phyloP scores from a whole-genome alignment of 2,797 vertebrate genomes.

The Acipenser ruthenus region DNA sequence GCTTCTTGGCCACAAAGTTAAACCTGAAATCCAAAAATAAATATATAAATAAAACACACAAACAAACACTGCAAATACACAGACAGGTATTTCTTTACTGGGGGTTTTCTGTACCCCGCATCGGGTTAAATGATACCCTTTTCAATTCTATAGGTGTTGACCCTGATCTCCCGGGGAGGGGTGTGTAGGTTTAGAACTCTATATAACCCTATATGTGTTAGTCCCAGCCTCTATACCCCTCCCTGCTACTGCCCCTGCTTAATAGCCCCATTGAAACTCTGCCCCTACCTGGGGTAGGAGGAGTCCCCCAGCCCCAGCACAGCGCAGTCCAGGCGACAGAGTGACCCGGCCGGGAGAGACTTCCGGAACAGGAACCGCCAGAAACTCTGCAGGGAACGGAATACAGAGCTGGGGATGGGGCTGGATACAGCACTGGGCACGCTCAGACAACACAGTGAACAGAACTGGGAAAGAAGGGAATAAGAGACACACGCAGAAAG shows the following conservation, averaged over 20 bases:
- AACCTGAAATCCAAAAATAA: conserved; percentile 60
- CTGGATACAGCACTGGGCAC: background rate
- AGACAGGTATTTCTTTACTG: no score
- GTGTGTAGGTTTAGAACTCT: no score
- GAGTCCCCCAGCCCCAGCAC: conserved; percentile 90
- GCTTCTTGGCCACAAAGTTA: conserved; percentile 92
- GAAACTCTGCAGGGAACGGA: conserved; percentile 60
- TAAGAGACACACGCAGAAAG: background rate
- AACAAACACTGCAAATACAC: no score
- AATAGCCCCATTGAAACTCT: background rate
- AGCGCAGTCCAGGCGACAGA: conserved; percentile 77
- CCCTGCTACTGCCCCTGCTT: background rate
- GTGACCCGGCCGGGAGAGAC: conserved; percentile 63
- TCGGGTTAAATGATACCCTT: no score
- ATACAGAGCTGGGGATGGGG: background rate
- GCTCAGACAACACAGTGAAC: background rate
- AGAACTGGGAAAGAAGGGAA: conserved; percentile 1
- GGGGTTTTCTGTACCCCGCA: no score
- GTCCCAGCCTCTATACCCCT: no score
- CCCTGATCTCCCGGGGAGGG: no score
- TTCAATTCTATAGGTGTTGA: no score
- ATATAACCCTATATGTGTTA: no score
- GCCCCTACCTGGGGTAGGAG: conserved; percentile 80
- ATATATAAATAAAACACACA: background rate
- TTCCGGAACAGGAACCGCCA: conserved; percentile 91